These are phyloP conservation scores for Orchesella cincta DNA, from an alignment of 1,140 invertebrate genomes.

Conservation along the genomic window DNA sequence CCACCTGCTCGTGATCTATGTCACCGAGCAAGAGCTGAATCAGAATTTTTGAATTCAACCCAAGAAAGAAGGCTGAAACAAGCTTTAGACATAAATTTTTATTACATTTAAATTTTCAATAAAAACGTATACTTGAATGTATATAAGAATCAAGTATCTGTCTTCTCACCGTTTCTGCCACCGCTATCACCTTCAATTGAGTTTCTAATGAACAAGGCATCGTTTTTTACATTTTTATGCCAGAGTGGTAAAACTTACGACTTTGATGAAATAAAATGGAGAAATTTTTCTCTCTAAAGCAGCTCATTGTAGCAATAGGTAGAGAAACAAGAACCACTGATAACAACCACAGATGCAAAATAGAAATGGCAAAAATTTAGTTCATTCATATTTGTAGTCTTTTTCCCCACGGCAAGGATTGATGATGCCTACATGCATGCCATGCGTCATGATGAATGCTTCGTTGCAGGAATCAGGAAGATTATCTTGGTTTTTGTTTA, in stretches of 20 bases:
- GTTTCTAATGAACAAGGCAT: neutral
- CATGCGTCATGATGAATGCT: too few species aligned
- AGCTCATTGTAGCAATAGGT: neutral
- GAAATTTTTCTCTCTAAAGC: neutral
- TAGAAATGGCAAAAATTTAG: too few species aligned
- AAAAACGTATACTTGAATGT: neutral
- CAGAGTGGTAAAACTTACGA: neutral
- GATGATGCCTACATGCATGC: too few species aligned
- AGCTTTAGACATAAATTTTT: constrained; percentile 1
- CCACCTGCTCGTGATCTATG: neutral
- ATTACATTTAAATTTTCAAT: neutral
- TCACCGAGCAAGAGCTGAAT: constrained; percentile 11
- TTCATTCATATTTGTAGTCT: too few species aligned
- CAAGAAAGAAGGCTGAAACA: neutral
- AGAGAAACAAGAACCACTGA: too few species aligned
- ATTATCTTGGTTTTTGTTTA: too few species aligned
- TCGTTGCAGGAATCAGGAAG: too few species aligned
- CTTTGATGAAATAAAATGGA: neutral
- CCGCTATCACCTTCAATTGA: constrained; percentile 35
- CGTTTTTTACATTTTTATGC: neutral
- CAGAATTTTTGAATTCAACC: constrained; percentile 31
- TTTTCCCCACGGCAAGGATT: too few species aligned
- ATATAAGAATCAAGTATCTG: neutral
- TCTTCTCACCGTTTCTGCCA: constrained; percentile 28
- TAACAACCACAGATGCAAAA: too few species aligned